Conservation (phyloP, 1,140 invertebrate species). For the Psilanteris sp. region DNA sequence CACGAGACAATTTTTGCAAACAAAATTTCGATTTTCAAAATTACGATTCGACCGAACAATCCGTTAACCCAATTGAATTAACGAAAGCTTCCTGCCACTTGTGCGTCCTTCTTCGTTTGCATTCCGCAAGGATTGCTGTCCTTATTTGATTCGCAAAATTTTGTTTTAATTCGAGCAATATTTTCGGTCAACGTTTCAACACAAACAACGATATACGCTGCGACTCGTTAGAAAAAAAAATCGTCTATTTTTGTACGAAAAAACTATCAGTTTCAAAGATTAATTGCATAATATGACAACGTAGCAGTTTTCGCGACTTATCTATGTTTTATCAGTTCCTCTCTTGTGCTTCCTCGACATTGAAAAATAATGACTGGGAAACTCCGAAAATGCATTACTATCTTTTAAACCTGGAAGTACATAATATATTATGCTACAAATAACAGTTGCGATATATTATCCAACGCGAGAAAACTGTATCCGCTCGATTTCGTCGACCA, state of each 20-base stretch:
- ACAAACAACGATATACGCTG: too few relatives aligned
- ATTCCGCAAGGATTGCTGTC: too few relatives aligned
- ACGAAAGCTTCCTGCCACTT: too few relatives aligned
- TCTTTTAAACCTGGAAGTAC: conserved; percentile 47
- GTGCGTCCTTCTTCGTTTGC: too few relatives aligned
- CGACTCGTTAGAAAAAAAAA: conserved; percentile 14
- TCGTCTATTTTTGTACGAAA: conserved; percentile 38
- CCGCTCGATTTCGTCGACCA: neutral
- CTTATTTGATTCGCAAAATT: too few relatives aligned
- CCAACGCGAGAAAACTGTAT: conserved; percentile 1
- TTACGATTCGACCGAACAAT: too few relatives aligned
- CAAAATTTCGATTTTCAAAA: too few relatives aligned
- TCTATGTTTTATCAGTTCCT: conserved; percentile 61
- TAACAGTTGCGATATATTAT: conserved; percentile 18
- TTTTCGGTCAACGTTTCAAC: too few relatives aligned
- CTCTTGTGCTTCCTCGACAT: conserved; percentile 55
- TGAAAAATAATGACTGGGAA: conserved; percentile 62
- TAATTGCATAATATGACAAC: conserved; percentile 61
- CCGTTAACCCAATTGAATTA: too few relatives aligned
- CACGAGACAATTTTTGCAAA: too few relatives aligned
- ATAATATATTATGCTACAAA: conserved; percentile 50
- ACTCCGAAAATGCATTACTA: conserved; percentile 56
- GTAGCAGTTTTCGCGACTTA: conserved; percentile 60
- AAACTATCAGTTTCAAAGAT: conserved; percentile 57
- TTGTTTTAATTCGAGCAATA: too few relatives aligned